A percentile compares a stretch with the other conserved stretches of the same genome.
Conservation (phyloP, 2,888 invertebrate species). For the Dichetophora obliterata region DNA sequence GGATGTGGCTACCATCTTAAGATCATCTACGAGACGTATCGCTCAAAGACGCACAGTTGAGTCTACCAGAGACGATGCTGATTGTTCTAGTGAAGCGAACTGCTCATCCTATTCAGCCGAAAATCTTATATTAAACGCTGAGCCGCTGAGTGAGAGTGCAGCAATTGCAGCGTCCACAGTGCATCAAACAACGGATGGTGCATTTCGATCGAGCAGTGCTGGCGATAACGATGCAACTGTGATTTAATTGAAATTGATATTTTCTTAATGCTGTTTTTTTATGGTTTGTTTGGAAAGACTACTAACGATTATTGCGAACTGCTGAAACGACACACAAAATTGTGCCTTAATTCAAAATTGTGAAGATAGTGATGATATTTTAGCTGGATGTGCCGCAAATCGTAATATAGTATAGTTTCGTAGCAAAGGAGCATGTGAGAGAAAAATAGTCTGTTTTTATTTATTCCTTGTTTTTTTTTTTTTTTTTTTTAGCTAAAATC, state of each 20-base stretch:
- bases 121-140: constrained; percentile 56
- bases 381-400: neutral
- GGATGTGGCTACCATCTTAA: constrained; percentile 56
- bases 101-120: constrained; percentile 53
- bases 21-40: constrained; percentile 47
- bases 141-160: constrained; percentile 55
- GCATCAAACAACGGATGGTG: neutral
- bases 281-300: neutral
- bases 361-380: neutral
- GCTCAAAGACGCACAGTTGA: neutral
- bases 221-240: constrained; percentile 52
- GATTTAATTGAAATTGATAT: constrained; percentile 49
- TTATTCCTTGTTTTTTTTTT: neutral
- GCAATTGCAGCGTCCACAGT: constrained; percentile 46
- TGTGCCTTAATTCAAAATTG: neutral
- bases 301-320: neutral
- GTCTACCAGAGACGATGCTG: too few relatives aligned
- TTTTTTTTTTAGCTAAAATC: neutral
- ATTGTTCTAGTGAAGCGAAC: constrained; percentile 1
- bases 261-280: neutral
- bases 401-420: neutral
- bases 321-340: neutral
- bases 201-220: constrained; percentile 42
- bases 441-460: constrained; percentile 32
- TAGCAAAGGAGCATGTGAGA: constrained; percentile 9